Evolutionary conservation across 2,113 vertebrate species (phyloP), one percentile per base, ranked within the genome.

Genomic region (Aleadryas rufinucha): DNA sequence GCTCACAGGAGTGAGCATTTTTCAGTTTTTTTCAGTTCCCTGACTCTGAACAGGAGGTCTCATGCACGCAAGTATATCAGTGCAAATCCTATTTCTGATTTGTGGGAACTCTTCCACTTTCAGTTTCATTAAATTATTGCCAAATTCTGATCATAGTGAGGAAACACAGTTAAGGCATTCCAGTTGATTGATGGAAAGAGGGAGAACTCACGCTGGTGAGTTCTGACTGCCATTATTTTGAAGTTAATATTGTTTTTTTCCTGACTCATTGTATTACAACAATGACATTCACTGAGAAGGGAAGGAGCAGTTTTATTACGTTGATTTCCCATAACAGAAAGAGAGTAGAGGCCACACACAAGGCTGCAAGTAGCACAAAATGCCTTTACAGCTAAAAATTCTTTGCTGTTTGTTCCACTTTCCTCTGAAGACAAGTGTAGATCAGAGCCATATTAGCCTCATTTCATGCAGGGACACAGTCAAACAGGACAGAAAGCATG

Each of bases 61-160:
- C 50, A 45, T 16, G n/a, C 24, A 21, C 22, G 5, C 30, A 83
- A 47, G 44, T 71, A 0, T 87, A 81, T 12, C 47, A 49, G 41
- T 68, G 56, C 93, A 90, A 95, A 90, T 89, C 71, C 72, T 89
- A 26, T 39, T 92, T 86, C 45, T 63, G 59, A 70, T 93, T 70
- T 90, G 83, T 87, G 89, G 95, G 64, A 95, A 64, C 52, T 86
- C 68, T 42, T 92, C 75, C 80, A 93, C 94, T 93, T 93, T 95
- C 42, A n/a, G 54, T 87, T 95, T 96, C 79, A 90, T 93, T 84
- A 95, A 81, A 84, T 81, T 95, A 90, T 70, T 37, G 47, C 86
- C 94, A 95, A 77, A 66, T 84, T 91, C 68, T 53, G 54, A 90
- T 87, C 70, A 91, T 69, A 76, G 39, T 49, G 66, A 76, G 54